Evolutionary conservation across 2,113 vertebrate species (phyloP), one percentile per base, ranked within the genome.

Genomic region (Sylvietta virens): DNA sequence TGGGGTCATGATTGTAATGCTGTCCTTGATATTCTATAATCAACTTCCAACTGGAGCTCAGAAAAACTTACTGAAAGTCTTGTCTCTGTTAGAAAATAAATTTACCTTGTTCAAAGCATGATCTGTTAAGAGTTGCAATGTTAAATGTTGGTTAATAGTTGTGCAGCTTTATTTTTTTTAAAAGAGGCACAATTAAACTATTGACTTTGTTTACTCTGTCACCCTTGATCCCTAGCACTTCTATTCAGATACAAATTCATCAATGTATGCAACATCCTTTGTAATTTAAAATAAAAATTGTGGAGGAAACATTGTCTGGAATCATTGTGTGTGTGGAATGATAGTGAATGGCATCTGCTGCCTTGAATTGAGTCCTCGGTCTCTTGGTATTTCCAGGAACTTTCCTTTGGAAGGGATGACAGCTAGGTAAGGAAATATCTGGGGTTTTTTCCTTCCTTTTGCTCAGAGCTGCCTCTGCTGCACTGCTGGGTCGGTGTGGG

Each of bases 41-140:
- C 82, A 81, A 67, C 97, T 96, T 98, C 98, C 98, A 98, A 98
- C 98, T 99, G 99, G 99, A 99, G 98, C 98, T 98, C 97, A 97
- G 98, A 97, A 97, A 98, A 98, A 98, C 98, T 98, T 98, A 98
- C 98, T 98, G 98, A 98, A 98, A 98, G 98, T 99, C 98, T 98
- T 97, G 98, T 99, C 98, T 98, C 98, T 99, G 98, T 99, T 99
- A 99, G 98, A 97, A 97, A 92, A 98, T 98, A 98, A 98, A 98
- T 98, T 98, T 99, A 98, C 98, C 98, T 98, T 99, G 98, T 99
- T 99, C 98, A 97, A 95, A 97, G 98, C 98, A 99, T 99, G 98
- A 99, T 98, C 98, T 99, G 98, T 99, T 99, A 97, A 98, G 98
- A 98, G 98, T 98, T 98, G 98, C 98, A 98, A 98, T 98, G 98